Percentiles rank a stretch among this genome's conserved stretches.
phyloP scores from a whole-genome alignment of 2,888 invertebrate genomes.

The Sesamia inferens region DNA sequence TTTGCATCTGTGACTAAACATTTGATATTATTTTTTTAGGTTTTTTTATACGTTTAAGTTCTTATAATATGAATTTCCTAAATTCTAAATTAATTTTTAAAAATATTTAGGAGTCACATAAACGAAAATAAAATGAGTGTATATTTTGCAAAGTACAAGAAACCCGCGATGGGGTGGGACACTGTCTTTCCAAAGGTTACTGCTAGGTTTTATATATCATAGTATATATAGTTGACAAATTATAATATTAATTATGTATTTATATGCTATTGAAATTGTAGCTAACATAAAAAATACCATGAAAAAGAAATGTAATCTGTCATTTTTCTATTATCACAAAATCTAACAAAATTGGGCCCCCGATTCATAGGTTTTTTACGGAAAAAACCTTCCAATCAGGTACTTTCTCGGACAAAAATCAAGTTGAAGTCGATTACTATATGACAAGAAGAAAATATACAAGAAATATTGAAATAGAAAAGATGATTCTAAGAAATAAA shows the following conservation, averaged over 20 bases:
- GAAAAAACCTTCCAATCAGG: slow-evolving; percentile 85
- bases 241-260: no score
- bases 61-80: slow-evolving; percentile 1
- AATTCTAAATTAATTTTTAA: not conserved
- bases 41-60: slow-evolving; percentile 13
- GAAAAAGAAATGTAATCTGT: not conserved
- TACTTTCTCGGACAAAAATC: slow-evolving; percentile 69
- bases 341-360: slow-evolving; percentile 64
- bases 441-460: slow-evolving; percentile 34
- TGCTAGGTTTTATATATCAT: not conserved
- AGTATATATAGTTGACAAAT: no score
- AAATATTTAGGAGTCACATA: not conserved
- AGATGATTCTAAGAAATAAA: slow-evolving; percentile 18
- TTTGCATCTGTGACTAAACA: slow-evolving; percentile 11
- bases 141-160: slow-evolving; percentile 30
- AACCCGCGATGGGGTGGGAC: slow-evolving; percentile 33
- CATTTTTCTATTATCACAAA: slow-evolving; percentile 46
- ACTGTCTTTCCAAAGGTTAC: slow-evolving; percentile 44
- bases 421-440: slow-evolving; percentile 66
- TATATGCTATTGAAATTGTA: not conserved
- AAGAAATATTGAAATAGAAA: slow-evolving; percentile 10
- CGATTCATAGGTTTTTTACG: slow-evolving; percentile 85
- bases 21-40: slow-evolving; percentile 1
- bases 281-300: not conserved
- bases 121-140: not conserved